Percentiles rank a stretch among this genome's conserved stretches.
Conservation (phyloP, 2,797 vertebrate genomes). For the Lacerta agilis region DNA sequence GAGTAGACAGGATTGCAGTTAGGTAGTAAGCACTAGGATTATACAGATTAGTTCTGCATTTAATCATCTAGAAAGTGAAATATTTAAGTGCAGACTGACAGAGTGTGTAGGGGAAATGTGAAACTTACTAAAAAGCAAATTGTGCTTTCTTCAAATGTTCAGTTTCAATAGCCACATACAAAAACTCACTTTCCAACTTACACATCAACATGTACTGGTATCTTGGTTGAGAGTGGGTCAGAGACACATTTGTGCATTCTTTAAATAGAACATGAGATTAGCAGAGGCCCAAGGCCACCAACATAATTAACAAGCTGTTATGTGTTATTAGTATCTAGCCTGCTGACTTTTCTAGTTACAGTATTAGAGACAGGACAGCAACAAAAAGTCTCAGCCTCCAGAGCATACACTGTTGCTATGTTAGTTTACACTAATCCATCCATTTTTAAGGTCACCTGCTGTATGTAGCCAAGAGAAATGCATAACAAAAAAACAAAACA, state of each 20-base stretch:
- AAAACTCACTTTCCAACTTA: constrained; percentile 20
- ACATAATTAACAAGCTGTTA: constrained; percentile 39
- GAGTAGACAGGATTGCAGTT: too few species aligned
- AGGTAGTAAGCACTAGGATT: constrained; percentile 57
- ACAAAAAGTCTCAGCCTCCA: not conserved
- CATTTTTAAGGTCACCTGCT: not conserved
- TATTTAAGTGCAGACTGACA: constrained; percentile 57
- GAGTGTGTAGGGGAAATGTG: constrained; percentile 51
- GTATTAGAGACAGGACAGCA: constrained; percentile 1
- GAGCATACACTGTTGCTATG: constrained; percentile 5
- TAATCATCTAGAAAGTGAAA: constrained; percentile 72
- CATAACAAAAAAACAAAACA: not conserved
- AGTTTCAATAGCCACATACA: constrained; percentile 23
- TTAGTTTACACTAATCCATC: not conserved
- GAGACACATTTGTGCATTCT: not conserved
- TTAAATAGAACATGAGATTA: constrained; percentile 4
- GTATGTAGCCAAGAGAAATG: not conserved
- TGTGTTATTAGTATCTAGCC: constrained; percentile 13
- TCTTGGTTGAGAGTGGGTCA: constrained; percentile 1
- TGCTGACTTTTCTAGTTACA: constrained; percentile 6
- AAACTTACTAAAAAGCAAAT: constrained; percentile 57
- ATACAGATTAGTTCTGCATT: constrained; percentile 61
- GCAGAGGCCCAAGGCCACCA: constrained; percentile 20
- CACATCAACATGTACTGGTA: not conserved
- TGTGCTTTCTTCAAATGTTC: not conserved